Evolutionary conservation across 2,888 invertebrate species (phyloP), one percentile per base, ranked within the genome.

Genomic region (Druceiella hillmani): DNA sequence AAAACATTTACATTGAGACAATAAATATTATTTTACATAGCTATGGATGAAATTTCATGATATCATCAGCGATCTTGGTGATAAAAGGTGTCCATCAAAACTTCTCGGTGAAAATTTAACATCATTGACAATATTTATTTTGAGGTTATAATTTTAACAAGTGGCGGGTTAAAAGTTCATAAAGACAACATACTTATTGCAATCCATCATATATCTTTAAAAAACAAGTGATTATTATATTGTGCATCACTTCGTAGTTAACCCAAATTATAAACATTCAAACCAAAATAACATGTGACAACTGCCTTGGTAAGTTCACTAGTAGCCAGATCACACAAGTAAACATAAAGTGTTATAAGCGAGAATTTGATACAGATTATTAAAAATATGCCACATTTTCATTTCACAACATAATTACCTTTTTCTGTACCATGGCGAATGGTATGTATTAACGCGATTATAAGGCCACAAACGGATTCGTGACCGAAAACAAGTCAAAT

Each of bases 361-460:
- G 12, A 3, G 12, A 25, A 11, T 11, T 25, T 12, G 4, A 25
- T 12, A 25, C 25, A 11, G 5, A 27, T n/a, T 9, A 27, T 12
- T 9, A 12, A 25, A 25, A 25, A 11, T 11, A 25, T 12, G 12
- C 25, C 9, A 25, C 25, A 12, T 4, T 11, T 3, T 4, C n/a
- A 11, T 6, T 3, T 5, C 15, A 7, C 17, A 16, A 3, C 17
- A 6, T 14, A 58, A 66, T 72, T 68, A 72, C 72, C 72, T 72
- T 72, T 70, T 72, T 72, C 64, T 72, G 72, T 64, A 72, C 72
- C 72, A 72, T 72, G 60, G 68, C 69, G 62, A 57, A 55, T 58
- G 51, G 57, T 55, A 59, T 66, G 66, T 63, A 65, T 51, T 46
- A 55, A 50, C 54, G 62, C 61, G 71, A 72, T 72, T 61, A 62